Evolutionary conservation across 2,113 vertebrate genomes (phyloP).

Genomic region (Microtus pennsylvanicus): DNA sequence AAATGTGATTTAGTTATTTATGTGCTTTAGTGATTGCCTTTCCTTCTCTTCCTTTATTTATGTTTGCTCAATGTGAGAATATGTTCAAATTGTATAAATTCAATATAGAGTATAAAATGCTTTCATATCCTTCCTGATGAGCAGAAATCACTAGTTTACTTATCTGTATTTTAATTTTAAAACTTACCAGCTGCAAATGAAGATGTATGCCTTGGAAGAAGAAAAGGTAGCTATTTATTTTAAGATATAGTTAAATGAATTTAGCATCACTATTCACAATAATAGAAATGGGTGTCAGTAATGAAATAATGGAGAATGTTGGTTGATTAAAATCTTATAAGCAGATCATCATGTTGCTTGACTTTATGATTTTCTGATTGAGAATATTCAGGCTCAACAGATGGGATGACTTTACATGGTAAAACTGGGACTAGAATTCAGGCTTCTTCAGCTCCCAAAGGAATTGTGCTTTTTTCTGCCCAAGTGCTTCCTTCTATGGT

Average conservation of each 20-base stretch:
- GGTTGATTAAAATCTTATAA: constrained; percentile 58
- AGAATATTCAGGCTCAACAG: constrained; percentile 12
- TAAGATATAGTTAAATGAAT: constrained; percentile 34
- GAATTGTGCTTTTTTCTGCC: background rate
- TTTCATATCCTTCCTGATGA: constrained; percentile 14
- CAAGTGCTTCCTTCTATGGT: constrained; percentile 24
- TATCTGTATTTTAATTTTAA: constrained; percentile 69
- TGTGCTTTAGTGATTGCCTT: background rate
- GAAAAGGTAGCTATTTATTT: constrained; percentile 92
- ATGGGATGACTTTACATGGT: constrained; percentile 8
- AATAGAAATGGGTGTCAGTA: constrained; percentile 40
- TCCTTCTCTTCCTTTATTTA: constrained; percentile 5
- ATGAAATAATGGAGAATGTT: constrained; percentile 27
- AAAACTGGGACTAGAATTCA: background rate
- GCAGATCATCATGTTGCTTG: background rate
- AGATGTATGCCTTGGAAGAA: constrained; percentile 91
- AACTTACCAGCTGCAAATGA: constrained; percentile 89
- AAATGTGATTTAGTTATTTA: constrained; percentile 39
- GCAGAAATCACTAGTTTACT: constrained; percentile 46
- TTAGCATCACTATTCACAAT: constrained; percentile 39
- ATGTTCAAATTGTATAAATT: constrained; percentile 24
- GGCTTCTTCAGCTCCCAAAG: background rate
- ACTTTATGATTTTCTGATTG: constrained; percentile 21
- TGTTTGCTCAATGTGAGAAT: constrained; percentile 56
- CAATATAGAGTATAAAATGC: constrained; percentile 16